phyloP scores from a whole-genome alignment of 2,888 invertebrate genomes.

The Camptogramma bilineatum region DNA sequence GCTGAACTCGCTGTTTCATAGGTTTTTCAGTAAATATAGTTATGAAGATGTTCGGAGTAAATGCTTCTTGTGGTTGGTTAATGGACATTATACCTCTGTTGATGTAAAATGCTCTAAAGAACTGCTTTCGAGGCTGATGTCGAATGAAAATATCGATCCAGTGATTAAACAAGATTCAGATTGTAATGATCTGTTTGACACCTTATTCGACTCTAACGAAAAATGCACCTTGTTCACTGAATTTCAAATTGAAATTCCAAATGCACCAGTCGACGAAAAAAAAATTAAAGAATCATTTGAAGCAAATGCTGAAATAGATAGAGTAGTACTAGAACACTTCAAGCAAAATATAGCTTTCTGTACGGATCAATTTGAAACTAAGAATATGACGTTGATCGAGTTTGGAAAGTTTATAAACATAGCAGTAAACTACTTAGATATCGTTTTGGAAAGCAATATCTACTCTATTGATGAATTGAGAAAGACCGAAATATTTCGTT shows the following conservation, averaged over 20 bases:
- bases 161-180: slow-evolving; percentile 23
- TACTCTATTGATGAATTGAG: slow-evolving; percentile 49
- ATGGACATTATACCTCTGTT: slow-evolving; percentile 53
- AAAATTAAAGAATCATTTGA: slow-evolving; percentile 47
- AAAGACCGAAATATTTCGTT: slow-evolving; percentile 48
- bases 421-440: slow-evolving; percentile 58
- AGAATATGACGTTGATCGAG: slow-evolving; percentile 49
- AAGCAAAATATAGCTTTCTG: slow-evolving; percentile 45
- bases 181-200: slow-evolving; percentile 52
- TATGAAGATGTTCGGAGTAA: slow-evolving; percentile 56
- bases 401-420: slow-evolving; percentile 56
- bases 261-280: slow-evolving; percentile 17
- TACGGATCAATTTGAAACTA: slow-evolving; percentile 43
- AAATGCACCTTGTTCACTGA: slow-evolving; percentile 69
- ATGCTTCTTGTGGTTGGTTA: slow-evolving; percentile 66
- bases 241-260: slow-evolving; percentile 61
- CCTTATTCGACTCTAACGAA: slow-evolving; percentile 64
- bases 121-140: slow-evolving; percentile 62
- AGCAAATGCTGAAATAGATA: slow-evolving; percentile 52
- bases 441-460: slow-evolving; percentile 56
- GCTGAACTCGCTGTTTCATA: slow-evolving; percentile 59
- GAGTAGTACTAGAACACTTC: slow-evolving; percentile 52
- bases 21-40: slow-evolving; percentile 71
- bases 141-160: slow-evolving; percentile 64
- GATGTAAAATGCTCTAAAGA: slow-evolving; percentile 50